Conservation (phyloP, 2,888 invertebrate species). For the Lepidochrysops patricia region DNA sequence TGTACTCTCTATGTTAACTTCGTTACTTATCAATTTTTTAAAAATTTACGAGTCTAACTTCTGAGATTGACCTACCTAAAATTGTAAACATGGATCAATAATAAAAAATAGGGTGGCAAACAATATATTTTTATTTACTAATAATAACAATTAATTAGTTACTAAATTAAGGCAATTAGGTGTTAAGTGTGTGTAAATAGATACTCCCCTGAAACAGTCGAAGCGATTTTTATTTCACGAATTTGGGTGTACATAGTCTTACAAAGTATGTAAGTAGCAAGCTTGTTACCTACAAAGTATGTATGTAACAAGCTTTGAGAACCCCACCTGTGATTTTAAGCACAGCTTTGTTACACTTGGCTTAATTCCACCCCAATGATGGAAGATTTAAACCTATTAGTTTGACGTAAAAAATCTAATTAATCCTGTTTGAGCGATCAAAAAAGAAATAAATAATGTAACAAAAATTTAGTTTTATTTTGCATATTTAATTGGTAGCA, state of each 20-base stretch:
- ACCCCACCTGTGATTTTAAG: slow-evolving; percentile 3
- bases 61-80: no score
- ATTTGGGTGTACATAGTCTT: neutral
- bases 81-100: no score
- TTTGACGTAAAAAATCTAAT: neutral
- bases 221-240: neutral
- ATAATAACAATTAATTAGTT: no score
- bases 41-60: no score
- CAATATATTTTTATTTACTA: no score
- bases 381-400: neutral
- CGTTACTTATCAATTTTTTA: neutral
- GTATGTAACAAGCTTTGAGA: neutral
- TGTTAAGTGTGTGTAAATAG: no score
- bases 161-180: no score
- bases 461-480: no score
- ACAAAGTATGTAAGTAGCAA: neutral
- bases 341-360: neutral
- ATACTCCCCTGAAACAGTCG: no score
- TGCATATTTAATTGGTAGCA: no score
- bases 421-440: neutral
- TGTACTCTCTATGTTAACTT: neutral
- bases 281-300: neutral
- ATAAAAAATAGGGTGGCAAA: no score
- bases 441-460: neutral
- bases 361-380: neutral